Evolutionary conservation across 2,797 vertebrate species (phyloP), one percentile per base, ranked within the genome.

Genomic region (Typhlichthys subterraneus): DNA sequence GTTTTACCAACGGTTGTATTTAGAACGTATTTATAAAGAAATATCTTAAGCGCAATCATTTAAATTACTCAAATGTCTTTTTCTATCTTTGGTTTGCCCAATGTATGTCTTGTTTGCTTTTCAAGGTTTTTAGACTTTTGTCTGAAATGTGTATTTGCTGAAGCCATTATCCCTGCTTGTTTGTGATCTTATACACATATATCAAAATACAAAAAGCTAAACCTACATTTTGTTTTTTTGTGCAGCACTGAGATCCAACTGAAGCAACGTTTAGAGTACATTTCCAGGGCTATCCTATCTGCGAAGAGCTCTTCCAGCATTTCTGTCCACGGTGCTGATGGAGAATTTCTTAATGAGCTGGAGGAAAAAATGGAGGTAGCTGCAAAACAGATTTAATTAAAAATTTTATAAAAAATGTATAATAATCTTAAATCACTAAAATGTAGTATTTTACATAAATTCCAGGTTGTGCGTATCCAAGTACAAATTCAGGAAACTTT

Each of bases 361-460:
- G 96, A 99, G 77, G 97, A 99, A 74, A 99, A 97, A 86, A 98
- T 99, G 97, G 97, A 99, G 93, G 97, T 98, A 81, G 68, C 76
- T 0, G 5, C 33, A 38, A 38, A 38, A 38, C 33, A 8, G 33
- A 38, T 6, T 38, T 8, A 8, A 8, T 38, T 38, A 1, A 8
- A 5, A 8, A 38, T 38, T 8, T 38, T 4, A 4, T 23, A 23
- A 4, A 23, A 38, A 38, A 38, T 38, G 8, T 38, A 38, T 1
- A 5, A 33, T 33, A 33, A 38, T 38, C 33, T 38, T 38, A 7
- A 50, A 14, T 46, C 2, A 4, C 17, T 45, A 8, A 1, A 0
- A n/a, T n/a, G 14, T 9, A 17, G 8, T 51, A 2, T 17, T 15
- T 51, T 49, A 13, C 14, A 1, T 49, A 10, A 19, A 12, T 15